Percentiles rank a stretch among this genome's conserved stretches.
phyloP scores from a whole-genome alignment of 2,113 vertebrate genomes.

The Melanotaenia duboulayi region DNA sequence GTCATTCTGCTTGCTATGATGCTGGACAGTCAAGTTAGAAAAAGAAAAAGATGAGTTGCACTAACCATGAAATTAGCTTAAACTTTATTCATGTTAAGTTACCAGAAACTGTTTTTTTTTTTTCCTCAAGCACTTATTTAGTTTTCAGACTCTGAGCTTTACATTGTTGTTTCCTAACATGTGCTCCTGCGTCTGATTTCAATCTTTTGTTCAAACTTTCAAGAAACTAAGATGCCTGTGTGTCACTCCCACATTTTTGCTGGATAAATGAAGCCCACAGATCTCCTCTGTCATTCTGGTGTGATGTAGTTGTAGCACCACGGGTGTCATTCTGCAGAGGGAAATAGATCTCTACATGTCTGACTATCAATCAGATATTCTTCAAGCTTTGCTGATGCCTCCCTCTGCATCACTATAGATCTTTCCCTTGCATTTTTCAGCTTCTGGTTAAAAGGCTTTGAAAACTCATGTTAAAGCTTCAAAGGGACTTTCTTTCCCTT shows the following conservation, averaged over 20 bases:
- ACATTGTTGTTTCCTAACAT: not conserved
- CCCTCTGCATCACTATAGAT: not conserved
- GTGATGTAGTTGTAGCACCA: conserved; percentile 15
- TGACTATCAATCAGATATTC: conserved; percentile 47
- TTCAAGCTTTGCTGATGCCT: conserved; percentile 24
- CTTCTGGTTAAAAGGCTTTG: conserved; percentile 49
- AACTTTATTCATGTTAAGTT: too few relatives aligned
- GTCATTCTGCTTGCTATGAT: too few relatives aligned
- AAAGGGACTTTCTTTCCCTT: conserved; percentile 46
- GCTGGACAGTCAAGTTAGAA: too few relatives aligned
- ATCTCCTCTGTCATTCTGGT: too few relatives aligned
- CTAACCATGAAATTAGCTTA: too few relatives aligned
- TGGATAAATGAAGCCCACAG: too few relatives aligned
- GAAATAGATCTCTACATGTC: conserved; percentile 25
- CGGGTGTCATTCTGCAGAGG: conserved; percentile 1
- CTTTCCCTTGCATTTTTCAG: conserved; percentile 57
- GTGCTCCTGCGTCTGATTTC: conserved; percentile 4
- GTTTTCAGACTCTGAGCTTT: too few relatives aligned
- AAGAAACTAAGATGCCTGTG: not conserved
- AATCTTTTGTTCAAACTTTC: conserved; percentile 18
- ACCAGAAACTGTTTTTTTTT: too few relatives aligned
- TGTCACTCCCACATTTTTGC: not conserved
- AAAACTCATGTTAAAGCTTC: conserved; percentile 51
- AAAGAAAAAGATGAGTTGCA: too few relatives aligned
- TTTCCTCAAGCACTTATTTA: too few relatives aligned